phyloP scores from a whole-genome alignment of 2,888 invertebrate species.

The Mythimna impura region DNA sequence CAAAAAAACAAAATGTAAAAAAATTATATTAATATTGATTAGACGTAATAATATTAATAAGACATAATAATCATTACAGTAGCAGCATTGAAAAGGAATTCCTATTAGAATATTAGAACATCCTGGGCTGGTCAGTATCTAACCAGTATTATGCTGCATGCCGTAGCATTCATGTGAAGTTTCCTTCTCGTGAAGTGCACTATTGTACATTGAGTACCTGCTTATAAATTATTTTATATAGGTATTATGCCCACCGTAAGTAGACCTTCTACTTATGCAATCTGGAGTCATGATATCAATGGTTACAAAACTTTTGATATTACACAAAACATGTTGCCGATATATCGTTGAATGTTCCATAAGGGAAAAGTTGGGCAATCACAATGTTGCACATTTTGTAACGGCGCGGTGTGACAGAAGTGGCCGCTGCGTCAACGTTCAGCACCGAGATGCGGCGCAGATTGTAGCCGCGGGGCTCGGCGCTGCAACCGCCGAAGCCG shows the following conservation, averaged over 20 bases:
- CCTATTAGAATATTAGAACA: too few relatives aligned
- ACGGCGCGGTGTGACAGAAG: conserved; percentile 70
- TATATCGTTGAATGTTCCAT: conserved; percentile 78
- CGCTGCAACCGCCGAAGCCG: conserved; percentile 41
- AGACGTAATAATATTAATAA: too few relatives aligned
- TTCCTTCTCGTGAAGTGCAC: background rate
- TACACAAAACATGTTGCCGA: conserved; percentile 54
- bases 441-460: conserved; percentile 62
- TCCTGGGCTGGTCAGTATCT: too few relatives aligned
- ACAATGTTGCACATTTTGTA: conserved; percentile 82
- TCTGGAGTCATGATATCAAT: conserved; percentile 23
- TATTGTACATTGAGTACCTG: conserved; percentile 5
- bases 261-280: conserved; percentile 10
- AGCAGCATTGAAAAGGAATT: too few relatives aligned
- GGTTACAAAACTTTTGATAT: conserved; percentile 28
- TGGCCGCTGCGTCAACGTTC: conserved; percentile 45
- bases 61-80: too few relatives aligned
- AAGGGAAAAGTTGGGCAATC: conserved; percentile 83
- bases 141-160: too few relatives aligned
- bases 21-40: too few relatives aligned
- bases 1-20: too few relatives aligned
- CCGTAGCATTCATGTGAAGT: background rate
- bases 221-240: background rate
- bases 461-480: conserved; percentile 66
- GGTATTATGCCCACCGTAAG: background rate